phyloP scores from a whole-genome alignment of 2,113 vertebrate species.

The Theristicus caerulescens region DNA sequence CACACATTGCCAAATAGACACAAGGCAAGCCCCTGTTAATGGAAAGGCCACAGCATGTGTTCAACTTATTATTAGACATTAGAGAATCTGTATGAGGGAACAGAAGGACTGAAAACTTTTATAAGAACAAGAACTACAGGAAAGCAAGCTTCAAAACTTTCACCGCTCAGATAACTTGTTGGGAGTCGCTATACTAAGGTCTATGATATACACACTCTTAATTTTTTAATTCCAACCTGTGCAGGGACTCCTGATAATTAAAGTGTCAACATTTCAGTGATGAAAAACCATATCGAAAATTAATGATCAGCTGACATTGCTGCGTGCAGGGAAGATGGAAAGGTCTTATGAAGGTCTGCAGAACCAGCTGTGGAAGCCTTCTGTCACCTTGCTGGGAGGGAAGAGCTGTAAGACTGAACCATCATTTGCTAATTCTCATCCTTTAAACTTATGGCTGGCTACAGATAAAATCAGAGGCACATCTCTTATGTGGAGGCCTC shows the following conservation, averaged over 20 bases:
- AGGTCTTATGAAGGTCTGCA: neutral
- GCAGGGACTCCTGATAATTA: neutral
- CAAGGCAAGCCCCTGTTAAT: neutral
- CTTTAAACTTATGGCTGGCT: neutral
- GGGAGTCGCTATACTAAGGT: neutral
- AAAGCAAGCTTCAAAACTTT: neutral
- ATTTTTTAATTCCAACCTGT: neutral
- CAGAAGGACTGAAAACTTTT: neutral
- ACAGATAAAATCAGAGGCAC: neutral
- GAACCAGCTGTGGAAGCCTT: neutral
- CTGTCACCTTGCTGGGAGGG: neutral
- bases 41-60: neutral
- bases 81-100: neutral
- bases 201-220: neutral
- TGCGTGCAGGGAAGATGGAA: neutral
- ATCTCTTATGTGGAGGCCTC: neutral
- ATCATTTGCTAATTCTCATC: rapidly evolving
- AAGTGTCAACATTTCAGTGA: neutral
- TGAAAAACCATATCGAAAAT: neutral
- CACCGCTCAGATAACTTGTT: neutral
- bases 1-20: neutral
- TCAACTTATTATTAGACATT: neutral
- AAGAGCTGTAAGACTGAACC: neutral
- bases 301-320: neutral
- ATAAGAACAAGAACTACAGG: neutral